phyloP scores from a whole-genome alignment of 2,888 invertebrate genomes.

The Plagodis pulveraria region DNA sequence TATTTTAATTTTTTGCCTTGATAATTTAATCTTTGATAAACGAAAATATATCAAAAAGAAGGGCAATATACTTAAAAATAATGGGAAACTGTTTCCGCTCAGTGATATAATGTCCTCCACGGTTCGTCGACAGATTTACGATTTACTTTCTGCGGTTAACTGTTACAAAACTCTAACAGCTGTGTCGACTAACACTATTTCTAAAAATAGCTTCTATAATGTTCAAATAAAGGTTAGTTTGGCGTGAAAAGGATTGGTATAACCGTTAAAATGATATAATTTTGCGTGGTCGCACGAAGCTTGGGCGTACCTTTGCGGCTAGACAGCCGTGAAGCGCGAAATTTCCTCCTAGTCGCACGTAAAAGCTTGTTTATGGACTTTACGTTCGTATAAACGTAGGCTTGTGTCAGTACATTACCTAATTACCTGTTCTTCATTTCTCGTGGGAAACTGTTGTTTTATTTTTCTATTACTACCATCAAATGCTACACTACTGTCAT shows the following conservation, averaged over 20 bases:
- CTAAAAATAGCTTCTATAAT: constrained; percentile 29
- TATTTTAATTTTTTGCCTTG: too few relatives aligned
- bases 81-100: constrained; percentile 48
- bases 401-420: constrained; percentile 8
- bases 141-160: constrained; percentile 66
- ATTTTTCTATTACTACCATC: too few relatives aligned
- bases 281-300: constrained; percentile 64
- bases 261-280: constrained; percentile 65
- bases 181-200: constrained; percentile 26
- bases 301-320: constrained; percentile 48
- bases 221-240: constrained; percentile 36
- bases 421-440: constrained; percentile 20
- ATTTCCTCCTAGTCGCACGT: constrained; percentile 40
- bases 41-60: too few relatives aligned
- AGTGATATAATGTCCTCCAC: constrained; percentile 58
- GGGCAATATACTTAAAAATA: constrained; percentile 33
- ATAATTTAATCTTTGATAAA: too few relatives aligned
- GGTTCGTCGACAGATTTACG: constrained; percentile 56
- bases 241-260: constrained; percentile 22
- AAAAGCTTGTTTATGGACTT: constrained; percentile 36
- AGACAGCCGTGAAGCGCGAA: constrained; percentile 51
- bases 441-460: constrained; percentile 2
- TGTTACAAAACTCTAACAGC: constrained; percentile 54
- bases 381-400: constrained; percentile 13
- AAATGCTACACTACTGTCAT: too few relatives aligned